phyloP scores from a whole-genome alignment of 2,888 invertebrate genomes.

The Glaucopsyche alexis region DNA sequence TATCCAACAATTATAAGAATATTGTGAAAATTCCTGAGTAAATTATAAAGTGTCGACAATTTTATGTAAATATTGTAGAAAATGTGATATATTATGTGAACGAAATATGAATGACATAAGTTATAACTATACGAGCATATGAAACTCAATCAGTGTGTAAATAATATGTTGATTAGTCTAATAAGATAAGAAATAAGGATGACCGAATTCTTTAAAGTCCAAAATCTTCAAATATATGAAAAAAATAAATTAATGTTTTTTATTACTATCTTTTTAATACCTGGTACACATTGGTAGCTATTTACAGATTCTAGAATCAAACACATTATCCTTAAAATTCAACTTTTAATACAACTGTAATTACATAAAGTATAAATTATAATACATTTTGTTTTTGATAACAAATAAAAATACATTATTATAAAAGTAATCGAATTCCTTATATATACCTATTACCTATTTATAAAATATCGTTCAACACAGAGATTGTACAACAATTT shows the following conservation, averaged over 20 bases:
- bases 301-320: neutral
- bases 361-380: neutral
- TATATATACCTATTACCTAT: neutral
- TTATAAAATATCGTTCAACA: no score
- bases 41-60: neutral
- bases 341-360: slow-evolving; percentile 9
- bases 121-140: neutral
- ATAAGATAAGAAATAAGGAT: neutral
- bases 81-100: slow-evolving; percentile 4
- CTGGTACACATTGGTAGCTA: neutral
- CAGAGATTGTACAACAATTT: neutral
- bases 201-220: slow-evolving; percentile 14
- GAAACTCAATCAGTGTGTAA: slow-evolving; percentile 20
- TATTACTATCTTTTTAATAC: neutral
- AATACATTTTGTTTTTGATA: neutral
- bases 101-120: neutral
- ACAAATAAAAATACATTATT: neutral
- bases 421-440: neutral
- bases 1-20: no score
- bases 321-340: slow-evolving; percentile 1
- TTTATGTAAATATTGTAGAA: slow-evolving; percentile 14
- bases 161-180: slow-evolving; percentile 20
- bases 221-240: neutral
- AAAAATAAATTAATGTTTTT: neutral
- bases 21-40: no score